phyloP scores from a whole-genome alignment of 2,113 vertebrate species.

The Anolis sagrei region DNA sequence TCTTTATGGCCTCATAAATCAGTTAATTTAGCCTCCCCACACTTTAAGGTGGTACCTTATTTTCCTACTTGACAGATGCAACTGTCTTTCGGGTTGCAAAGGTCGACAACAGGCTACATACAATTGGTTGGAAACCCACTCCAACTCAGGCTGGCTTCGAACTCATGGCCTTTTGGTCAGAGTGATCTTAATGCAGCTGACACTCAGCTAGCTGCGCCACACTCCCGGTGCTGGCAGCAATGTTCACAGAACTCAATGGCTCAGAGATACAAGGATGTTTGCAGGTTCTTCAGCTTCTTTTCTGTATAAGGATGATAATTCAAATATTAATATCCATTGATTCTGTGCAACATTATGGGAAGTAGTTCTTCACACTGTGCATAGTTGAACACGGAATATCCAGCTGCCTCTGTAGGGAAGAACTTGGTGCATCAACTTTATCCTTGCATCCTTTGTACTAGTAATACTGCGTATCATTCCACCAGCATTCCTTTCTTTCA shows the following conservation, averaged over 20 bases:
- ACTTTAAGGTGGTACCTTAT: no score
- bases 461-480: conserved; percentile 11
- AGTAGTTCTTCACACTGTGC: not conserved
- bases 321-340: not conserved
- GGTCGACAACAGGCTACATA: no score
- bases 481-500: conserved; percentile 25
- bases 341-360: not conserved
- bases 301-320: not conserved
- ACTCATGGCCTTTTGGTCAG: no score
- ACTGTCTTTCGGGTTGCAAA: no score
- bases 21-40: no score
- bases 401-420: not conserved
- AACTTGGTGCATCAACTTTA: conserved; percentile 1
- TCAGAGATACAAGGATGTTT: not conserved
- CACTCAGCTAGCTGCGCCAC: no score
- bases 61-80: no score
- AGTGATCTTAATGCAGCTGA: no score
- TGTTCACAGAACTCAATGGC: not conserved
- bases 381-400: not conserved
- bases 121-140: no score
- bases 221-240: conserved; percentile 3
- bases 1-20: no score
- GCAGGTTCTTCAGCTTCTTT: not conserved
- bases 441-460: conserved; percentile 30
- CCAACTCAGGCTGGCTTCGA: no score